Base-by-base conservation (phyloP, 2,797 vertebrate species). In the Periparus ater region DNA sequence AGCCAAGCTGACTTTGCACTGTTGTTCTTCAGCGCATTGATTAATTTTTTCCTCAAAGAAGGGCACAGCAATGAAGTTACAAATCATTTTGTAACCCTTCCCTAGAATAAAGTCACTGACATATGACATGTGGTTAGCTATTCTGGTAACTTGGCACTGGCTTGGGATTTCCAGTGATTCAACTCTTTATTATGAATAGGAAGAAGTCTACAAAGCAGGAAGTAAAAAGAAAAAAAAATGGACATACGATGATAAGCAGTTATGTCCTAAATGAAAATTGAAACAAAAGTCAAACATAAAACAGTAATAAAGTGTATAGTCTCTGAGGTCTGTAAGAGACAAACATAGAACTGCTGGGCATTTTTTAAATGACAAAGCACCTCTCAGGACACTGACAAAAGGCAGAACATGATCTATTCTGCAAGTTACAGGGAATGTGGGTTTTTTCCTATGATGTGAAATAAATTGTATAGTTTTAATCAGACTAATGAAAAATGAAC, bases 91-190 rank as follows among this genome's bases (percentile, higher is more conserved):
- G 90, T 61, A 74, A 93, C 70, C 75, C 80, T 74, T 73, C 85
- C 77, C 68, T 83, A 92, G 58, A 88, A 60, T 74, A 85, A 94
- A 94, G 91, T 96, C 93, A 96, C 68, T 91, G 47, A 88, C 73
- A 89, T 55, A 94, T 67, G 89, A 88, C 79, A 70, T 75, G 93
- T 25, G 95, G 95, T 89, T 93, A 94, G 85, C 88, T 74, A 40
- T 90, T 93, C 88, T 91, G 82, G 91, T 85, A 92, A 94, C 74
- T 92, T 90, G 88, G 90, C 86, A 84, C 13, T 15, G 85, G 81
- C 85, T 89, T 86, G 95, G 95, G 93, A 97, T 96, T 95, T 97
- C 96, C 96, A 97, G 44, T 89, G 82, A 95, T 87, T 95, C 88
- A 96, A 96, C 78, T 95, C 82, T 68, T 95, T 88, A 89, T 89